Conservation (phyloP, 2,888 invertebrate genomes). For the Patella caerulea region DNA sequence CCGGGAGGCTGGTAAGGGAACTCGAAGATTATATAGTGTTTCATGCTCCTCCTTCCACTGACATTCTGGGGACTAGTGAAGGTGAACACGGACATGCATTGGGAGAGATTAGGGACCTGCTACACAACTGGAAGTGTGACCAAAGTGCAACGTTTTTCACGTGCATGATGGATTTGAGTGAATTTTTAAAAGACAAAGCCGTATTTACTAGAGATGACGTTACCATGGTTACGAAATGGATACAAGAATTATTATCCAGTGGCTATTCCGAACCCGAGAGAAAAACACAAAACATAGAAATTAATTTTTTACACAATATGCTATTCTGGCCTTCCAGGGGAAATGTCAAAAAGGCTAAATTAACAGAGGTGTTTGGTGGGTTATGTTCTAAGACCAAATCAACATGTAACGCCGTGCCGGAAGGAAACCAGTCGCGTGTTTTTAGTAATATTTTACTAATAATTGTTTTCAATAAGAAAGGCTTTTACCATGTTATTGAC, state of each 20-base stretch:
- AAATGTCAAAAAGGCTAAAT: background rate
- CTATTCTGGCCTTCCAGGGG: constrained; percentile 1
- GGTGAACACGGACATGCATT: background rate
- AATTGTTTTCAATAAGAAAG: background rate
- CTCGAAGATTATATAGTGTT: background rate
- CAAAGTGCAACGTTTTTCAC: background rate
- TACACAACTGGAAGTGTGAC: background rate
- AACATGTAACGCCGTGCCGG: background rate
- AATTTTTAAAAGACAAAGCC: background rate
- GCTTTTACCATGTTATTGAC: background rate
- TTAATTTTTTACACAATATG: background rate
- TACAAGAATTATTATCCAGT: background rate
- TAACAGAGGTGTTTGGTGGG: background rate
- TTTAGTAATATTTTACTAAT: constrained; percentile 1
- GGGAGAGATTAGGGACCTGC: background rate
- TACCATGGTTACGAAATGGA: background rate
- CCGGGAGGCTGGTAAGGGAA: background rate
- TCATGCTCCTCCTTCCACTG: background rate
- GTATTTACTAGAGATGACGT: background rate
- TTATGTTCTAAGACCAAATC: background rate
- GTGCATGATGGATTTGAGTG: background rate
- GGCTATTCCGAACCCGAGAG: background rate
- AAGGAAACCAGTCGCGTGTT: background rate
- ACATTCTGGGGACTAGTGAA: background rate
- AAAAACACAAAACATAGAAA: background rate